A percentile compares a stretch with the other conserved stretches of the same genome.
These are phyloP conservation scores for Thera obeliscata DNA, from an alignment of 2,888 invertebrate genomes.

Conservation along the genomic window DNA sequence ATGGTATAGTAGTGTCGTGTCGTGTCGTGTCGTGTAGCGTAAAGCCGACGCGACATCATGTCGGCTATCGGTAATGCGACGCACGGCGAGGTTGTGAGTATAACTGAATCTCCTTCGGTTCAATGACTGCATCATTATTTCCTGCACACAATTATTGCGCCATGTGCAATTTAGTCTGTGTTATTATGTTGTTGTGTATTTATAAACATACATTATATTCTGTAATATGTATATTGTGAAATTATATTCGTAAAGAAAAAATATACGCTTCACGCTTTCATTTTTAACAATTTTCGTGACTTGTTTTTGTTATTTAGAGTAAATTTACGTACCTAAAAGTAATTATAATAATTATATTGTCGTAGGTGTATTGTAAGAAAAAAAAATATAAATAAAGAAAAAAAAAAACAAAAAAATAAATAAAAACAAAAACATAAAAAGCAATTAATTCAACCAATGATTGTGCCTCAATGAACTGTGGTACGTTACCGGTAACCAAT, in stretches of 20 bases:
- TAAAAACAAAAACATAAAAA: conserved; percentile 67
- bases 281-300: conserved; percentile 82
- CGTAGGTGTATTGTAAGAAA: conserved; percentile 66
- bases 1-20: conserved; percentile 52
- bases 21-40: conserved; percentile 35
- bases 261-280: conserved; percentile 83
- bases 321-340: conserved; percentile 84
- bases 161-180: conserved; percentile 84
- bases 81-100: conserved; percentile 73
- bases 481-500: conserved; percentile 83
- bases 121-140: conserved; percentile 80
- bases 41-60: conserved; percentile 33
- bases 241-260: conserved; percentile 80
- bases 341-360: conserved; percentile 83
- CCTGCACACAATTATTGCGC: conserved; percentile 79
- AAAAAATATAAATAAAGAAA: conserved; percentile 59
- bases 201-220: conserved; percentile 78
- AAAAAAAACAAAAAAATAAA: conserved; percentile 55
- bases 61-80: conserved; percentile 23
- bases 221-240: conserved; percentile 83
- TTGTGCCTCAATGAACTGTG: conserved; percentile 85
- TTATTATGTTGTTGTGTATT: conserved; percentile 84
- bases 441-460: conserved; percentile 84
- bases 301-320: conserved; percentile 84
- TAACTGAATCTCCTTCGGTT: conserved; percentile 81